Conservation (phyloP, 2,888 invertebrate species). For the Dendrolimus pini region DNA sequence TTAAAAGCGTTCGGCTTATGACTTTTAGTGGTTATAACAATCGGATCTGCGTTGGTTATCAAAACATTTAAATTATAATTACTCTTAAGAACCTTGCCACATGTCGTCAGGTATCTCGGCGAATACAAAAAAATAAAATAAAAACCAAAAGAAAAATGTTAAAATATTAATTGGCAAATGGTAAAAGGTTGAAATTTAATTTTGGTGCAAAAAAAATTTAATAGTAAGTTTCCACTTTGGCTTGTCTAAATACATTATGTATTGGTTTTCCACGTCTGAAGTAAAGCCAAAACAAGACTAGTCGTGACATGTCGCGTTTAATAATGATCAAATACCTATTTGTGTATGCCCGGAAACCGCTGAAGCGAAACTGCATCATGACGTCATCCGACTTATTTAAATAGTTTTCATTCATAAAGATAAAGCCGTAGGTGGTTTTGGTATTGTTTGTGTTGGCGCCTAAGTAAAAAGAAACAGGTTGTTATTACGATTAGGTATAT, state of each 20-base stretch:
- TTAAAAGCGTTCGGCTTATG: too few relatives aligned
- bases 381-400: neutral
- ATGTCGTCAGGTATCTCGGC: too few relatives aligned
- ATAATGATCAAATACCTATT: neutral
- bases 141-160: too few relatives aligned
- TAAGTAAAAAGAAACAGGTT: neutral
- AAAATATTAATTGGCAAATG: too few relatives aligned
- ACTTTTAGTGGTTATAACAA: too few relatives aligned
- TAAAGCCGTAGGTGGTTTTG: conserved; percentile 2
- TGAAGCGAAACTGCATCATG: neutral
- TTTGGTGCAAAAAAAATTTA: too few relatives aligned
- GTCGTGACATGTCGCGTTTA: neutral
- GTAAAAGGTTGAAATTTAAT: too few relatives aligned
- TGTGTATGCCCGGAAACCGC: neutral
- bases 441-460: conserved; percentile 1
- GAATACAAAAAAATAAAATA: too few relatives aligned
- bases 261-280: neutral
- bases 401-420: conserved; percentile 1
- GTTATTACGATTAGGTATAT: too few relatives aligned
- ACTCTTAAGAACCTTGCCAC: too few relatives aligned
- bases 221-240: neutral
- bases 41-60: too few relatives aligned
- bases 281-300: neutral
- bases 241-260: neutral
- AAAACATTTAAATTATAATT: too few relatives aligned